These are phyloP conservation scores for Heliopora coerulea DNA, from an alignment of 92 coral and sea anemone species.

Conservation along the genomic window DNA sequence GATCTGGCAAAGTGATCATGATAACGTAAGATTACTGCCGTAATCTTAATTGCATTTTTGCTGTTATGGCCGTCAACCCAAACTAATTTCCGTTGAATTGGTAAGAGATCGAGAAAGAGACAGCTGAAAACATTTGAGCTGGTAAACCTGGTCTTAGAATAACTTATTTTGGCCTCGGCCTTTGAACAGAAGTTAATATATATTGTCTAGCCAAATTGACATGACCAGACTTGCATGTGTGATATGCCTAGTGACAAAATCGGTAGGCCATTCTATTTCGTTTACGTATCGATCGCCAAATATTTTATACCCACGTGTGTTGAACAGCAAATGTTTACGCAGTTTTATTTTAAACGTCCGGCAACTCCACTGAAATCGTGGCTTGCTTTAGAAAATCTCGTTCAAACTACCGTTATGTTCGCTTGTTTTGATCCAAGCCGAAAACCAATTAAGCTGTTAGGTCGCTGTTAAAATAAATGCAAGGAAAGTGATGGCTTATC, in stretches of 20 bases:
- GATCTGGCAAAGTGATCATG: neutral
- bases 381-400: neutral
- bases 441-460: conserved; percentile 31
- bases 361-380: no score
- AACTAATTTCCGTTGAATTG: conserved; percentile 20
- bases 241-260: no score
- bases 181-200: neutral
- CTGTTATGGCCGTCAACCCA: conserved; percentile 4
- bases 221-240: neutral
- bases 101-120: no score
- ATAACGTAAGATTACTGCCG: neutral
- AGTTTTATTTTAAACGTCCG: no score
- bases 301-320: no score
- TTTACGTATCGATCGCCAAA: no score
- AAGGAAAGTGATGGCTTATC: neutral
- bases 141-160: neutral
- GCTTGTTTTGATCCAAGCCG: conserved; percentile 29
- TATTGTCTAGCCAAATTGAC: neutral
- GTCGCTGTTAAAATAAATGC: neutral
- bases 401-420: neutral
- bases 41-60: conserved; percentile 29
- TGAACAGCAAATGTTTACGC: no score
- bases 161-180: neutral
- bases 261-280: no score
- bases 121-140: no score